These are phyloP conservation scores for Amblyraja radiata DNA, from an alignment of 2,797 vertebrate species.

Conservation along the genomic window DNA sequence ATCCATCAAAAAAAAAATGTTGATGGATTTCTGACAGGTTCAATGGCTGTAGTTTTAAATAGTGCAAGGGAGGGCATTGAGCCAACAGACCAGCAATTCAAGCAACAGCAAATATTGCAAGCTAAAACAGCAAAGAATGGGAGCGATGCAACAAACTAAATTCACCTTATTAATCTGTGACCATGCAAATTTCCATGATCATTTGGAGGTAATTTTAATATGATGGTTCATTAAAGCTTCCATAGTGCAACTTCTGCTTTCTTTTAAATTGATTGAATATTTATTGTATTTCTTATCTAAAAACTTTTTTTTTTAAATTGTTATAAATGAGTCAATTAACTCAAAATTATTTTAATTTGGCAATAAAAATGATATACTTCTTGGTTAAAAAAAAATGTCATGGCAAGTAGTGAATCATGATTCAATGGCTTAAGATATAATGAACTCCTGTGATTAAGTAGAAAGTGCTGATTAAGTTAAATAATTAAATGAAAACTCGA, in stretches of 20 bases:
- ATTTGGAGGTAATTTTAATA: not conserved
- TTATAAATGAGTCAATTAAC: not conserved
- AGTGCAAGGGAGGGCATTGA: not conserved
- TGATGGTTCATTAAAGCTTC: not conserved
- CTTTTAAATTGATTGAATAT: slow-evolving; percentile 13
- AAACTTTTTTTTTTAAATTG: not conserved
- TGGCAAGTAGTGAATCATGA: not conserved
- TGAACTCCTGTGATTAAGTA: slow-evolving; percentile 26
- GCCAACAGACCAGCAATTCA: not conserved
- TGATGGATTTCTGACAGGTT: not conserved
- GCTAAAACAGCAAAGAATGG: slow-evolving; percentile 17
- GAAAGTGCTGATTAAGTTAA: not conserved
- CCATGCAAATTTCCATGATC: not conserved
- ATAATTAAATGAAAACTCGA: slow-evolving; percentile 28
- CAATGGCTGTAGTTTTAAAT: not conserved
- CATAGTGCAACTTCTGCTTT: not conserved
- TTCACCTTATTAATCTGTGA: not conserved
- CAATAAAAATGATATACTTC: slow-evolving; percentile 11
- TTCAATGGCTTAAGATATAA: not conserved
- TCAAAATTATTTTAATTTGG: not conserved
- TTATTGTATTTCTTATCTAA: not conserved
- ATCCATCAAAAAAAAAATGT: too few relatives aligned
- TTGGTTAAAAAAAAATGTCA: slow-evolving; percentile 19
- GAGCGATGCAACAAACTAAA: not conserved
- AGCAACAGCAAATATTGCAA: not conserved